Evolutionary conservation across 2,888 invertebrate species (phyloP).

Genomic region (Melipona bicolor): DNA sequence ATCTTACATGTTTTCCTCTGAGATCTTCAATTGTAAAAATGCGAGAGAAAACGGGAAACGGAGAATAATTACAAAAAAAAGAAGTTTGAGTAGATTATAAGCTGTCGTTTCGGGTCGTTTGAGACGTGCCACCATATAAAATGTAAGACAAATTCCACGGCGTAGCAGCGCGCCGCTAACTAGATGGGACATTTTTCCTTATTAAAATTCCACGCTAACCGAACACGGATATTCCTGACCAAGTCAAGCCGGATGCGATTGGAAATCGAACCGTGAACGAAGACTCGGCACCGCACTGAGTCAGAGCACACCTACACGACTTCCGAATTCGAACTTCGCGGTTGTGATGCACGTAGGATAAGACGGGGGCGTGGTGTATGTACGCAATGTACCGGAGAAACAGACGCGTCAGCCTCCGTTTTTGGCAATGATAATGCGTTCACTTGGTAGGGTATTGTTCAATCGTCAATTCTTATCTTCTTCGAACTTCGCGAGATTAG

Average conservation of each 20-base stretch:
- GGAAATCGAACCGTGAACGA: slow-evolving; percentile 46
- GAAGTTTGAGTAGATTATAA: neutral
- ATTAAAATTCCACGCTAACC: slow-evolving; percentile 35
- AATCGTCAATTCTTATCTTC: slow-evolving; percentile 27
- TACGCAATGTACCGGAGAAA: slow-evolving; percentile 49
- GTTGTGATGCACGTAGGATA: slow-evolving; percentile 56
- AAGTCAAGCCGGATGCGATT: slow-evolving; percentile 58
- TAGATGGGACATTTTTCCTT: slow-evolving; percentile 19
- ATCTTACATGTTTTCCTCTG: neutral
- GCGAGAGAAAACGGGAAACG: neutral
- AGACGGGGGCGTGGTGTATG: slow-evolving; percentile 56
- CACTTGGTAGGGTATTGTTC: slow-evolving; percentile 37
- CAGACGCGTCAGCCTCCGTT: slow-evolving; percentile 60
- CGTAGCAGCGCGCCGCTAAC: neutral
- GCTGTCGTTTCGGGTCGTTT: neutral
- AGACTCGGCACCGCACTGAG: slow-evolving; percentile 52
- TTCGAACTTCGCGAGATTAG: neutral
- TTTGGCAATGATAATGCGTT: slow-evolving; percentile 64
- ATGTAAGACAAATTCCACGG: slow-evolving; percentile 21
- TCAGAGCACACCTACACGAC: slow-evolving; percentile 68
- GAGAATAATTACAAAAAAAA: neutral
- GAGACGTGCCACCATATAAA: slow-evolving; percentile 6
- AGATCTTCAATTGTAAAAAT: neutral
- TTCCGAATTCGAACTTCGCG: slow-evolving; percentile 70
- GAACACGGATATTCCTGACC: slow-evolving; percentile 54